phyloP scores from a whole-genome alignment of 2,113 vertebrate genomes.

The Castor canadensis region DNA sequence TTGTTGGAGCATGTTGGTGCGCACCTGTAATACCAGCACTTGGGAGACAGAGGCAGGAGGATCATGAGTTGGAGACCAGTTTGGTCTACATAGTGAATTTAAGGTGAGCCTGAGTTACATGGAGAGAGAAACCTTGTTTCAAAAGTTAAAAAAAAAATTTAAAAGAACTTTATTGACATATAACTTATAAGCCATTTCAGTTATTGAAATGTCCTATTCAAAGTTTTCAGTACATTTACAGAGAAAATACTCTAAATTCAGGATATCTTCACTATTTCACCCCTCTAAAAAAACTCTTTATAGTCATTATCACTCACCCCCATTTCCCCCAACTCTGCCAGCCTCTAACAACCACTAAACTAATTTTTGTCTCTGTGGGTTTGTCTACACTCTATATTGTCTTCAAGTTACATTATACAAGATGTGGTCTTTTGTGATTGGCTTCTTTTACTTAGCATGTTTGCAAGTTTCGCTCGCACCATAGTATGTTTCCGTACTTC shows the following conservation, averaged over 20 bases:
- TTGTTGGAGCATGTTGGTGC: too few relatives aligned
- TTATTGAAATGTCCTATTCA: not conserved
- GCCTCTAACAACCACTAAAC: not conserved
- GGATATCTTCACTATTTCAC: not conserved
- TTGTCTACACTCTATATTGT: not conserved
- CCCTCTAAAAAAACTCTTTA: not conserved
- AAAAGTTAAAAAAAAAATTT: not conserved
- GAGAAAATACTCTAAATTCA: constrained; percentile 8
- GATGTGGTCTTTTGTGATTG: not conserved
- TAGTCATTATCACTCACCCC: not conserved
- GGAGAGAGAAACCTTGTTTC: not conserved
- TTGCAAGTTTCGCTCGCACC: not conserved
- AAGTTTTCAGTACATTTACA: not conserved
- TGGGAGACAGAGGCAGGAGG: too few relatives aligned
- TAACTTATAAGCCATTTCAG: not conserved
- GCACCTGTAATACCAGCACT: too few relatives aligned
- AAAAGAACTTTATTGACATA: not conserved
- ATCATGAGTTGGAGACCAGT: not conserved
- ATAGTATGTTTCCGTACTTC: not conserved
- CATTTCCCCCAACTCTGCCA: not conserved
- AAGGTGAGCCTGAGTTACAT: not conserved
- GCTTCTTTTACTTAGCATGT: not conserved
- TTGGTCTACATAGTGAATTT: not conserved
- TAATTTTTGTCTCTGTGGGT: not conserved
- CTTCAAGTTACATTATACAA: not conserved